Percentiles rank a stretch among this genome's conserved stretches.
Evolutionary conservation across 2,888 invertebrate genomes (phyloP).

Genomic region (Plutella xylostella): DNA sequence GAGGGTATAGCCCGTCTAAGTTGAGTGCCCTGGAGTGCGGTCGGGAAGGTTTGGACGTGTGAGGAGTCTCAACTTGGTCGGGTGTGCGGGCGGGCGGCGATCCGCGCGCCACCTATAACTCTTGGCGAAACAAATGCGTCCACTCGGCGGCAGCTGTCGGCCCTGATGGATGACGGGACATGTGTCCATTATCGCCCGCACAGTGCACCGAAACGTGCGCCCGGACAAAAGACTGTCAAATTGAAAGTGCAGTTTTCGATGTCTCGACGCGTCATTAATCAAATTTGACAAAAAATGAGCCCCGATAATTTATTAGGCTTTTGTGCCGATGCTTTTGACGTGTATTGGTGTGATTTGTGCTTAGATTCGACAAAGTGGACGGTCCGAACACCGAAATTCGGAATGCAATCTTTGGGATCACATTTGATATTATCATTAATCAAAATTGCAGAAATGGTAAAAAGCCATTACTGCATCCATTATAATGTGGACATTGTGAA

Average conservation of each 20-base stretch:
- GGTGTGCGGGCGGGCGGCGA: too few relatives aligned
- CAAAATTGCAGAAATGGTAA: background rate
- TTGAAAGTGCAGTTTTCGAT: conserved; percentile 4
- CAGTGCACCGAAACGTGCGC: conserved; percentile 25
- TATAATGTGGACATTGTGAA: background rate
- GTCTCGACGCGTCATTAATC: conserved; percentile 48
- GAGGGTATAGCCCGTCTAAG: too few relatives aligned
- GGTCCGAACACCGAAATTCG: background rate
- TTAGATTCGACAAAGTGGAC: background rate
- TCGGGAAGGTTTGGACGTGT: too few relatives aligned
- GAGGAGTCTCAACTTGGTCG: too few relatives aligned
- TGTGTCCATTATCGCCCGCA: conserved; percentile 51
- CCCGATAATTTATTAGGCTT: conserved; percentile 15
- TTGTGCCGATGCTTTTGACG: background rate
- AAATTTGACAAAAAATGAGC: conserved; percentile 42
- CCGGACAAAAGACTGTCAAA: conserved; percentile 30
- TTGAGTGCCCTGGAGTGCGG: too few relatives aligned
- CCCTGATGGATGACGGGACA: conserved; percentile 59
- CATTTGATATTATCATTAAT: background rate
- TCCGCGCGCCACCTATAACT: conserved; percentile 29
- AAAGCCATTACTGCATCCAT: background rate
- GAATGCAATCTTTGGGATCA: background rate
- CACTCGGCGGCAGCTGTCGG: conserved; percentile 47
- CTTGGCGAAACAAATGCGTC: conserved; percentile 32
- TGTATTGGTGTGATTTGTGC: background rate